Percentiles rank a stretch among this genome's conserved stretches.
Conservation (phyloP, 2,888 invertebrate species). For the Linnaemya vulpina region DNA sequence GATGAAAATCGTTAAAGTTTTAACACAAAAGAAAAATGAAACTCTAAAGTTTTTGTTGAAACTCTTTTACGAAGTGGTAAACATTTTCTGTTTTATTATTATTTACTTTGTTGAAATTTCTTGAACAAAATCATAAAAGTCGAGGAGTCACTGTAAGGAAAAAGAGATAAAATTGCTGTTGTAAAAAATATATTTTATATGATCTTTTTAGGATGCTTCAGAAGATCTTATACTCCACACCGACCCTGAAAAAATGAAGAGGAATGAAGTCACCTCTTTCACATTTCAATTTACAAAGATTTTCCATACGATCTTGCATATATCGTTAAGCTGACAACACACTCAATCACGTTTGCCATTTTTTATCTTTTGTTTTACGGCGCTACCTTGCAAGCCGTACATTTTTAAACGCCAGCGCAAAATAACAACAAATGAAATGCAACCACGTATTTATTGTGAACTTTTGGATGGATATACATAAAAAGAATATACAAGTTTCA, state of each 20-base stretch:
- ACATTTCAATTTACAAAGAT: no score
- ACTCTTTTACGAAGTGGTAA: constrained; percentile 32
- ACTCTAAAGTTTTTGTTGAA: constrained; percentile 5
- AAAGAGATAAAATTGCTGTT: background rate
- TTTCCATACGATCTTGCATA: no score
- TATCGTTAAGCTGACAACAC: no score
- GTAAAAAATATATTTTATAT: background rate
- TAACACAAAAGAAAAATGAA: constrained; percentile 24
- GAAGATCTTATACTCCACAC: background rate
- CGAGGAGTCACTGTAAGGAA: constrained; percentile 35
- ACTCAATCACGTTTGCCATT: no score
- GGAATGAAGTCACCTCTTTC: background rate
- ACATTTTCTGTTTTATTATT: constrained; percentile 31
- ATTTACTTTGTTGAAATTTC: background rate
- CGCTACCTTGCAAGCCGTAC: no score
- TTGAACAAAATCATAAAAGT: constrained; percentile 27
- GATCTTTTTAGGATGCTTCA: background rate
- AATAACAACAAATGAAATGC: no score
- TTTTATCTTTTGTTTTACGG: no score
- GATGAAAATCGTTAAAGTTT: constrained; percentile 33
- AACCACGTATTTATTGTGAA: no score
- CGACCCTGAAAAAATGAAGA: background rate
- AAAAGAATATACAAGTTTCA: no score
- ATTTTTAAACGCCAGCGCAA: no score
- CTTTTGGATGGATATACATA: no score